Evolutionary conservation across 2,888 invertebrate genomes (phyloP).

Genomic region (Hemistola chrysoprasaria): DNA sequence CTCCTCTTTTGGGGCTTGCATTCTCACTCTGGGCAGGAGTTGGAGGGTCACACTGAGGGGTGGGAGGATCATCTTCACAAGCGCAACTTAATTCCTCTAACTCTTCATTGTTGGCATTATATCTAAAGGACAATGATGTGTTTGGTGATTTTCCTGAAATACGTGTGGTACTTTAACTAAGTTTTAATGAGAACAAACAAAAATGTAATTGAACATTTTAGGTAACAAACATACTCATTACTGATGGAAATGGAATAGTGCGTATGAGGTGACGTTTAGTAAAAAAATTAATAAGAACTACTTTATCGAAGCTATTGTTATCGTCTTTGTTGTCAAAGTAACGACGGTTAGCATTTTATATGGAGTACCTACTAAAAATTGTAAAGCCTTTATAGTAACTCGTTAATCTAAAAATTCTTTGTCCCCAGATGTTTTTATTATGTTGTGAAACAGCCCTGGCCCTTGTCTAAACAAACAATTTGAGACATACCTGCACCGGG

Average conservation of each 20-base stretch:
- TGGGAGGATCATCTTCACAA: constrained; percentile 82
- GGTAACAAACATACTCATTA: background rate
- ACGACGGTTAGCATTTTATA: constrained; percentile 30
- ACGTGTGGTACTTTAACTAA: constrained; percentile 20
- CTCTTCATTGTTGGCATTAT: constrained; percentile 89
- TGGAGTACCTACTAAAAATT: too few relatives aligned
- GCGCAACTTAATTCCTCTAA: constrained; percentile 85
- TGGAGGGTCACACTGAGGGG: constrained; percentile 70
- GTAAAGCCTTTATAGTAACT: too few relatives aligned
- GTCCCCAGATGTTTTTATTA: constrained; percentile 6
- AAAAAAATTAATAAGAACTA: background rate
- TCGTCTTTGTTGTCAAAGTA: constrained; percentile 62
- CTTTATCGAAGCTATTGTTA: constrained; percentile 37
- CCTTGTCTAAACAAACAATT: background rate
- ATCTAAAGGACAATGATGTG: constrained; percentile 84
- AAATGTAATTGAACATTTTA: background rate
- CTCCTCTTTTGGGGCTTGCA: constrained; percentile 69
- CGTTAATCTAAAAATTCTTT: background rate
- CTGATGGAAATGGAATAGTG: background rate
- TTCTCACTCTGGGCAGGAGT: constrained; percentile 57
- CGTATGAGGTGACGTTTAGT: background rate
- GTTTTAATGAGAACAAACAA: background rate
- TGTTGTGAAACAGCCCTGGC: constrained; percentile 19
- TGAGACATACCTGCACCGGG: constrained; percentile 61
- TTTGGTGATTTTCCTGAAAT: constrained; percentile 69